Percentiles rank a stretch among this genome's conserved stretches.
phyloP scores from a whole-genome alignment of 2,888 invertebrate genomes.

The Cordilura impudica region DNA sequence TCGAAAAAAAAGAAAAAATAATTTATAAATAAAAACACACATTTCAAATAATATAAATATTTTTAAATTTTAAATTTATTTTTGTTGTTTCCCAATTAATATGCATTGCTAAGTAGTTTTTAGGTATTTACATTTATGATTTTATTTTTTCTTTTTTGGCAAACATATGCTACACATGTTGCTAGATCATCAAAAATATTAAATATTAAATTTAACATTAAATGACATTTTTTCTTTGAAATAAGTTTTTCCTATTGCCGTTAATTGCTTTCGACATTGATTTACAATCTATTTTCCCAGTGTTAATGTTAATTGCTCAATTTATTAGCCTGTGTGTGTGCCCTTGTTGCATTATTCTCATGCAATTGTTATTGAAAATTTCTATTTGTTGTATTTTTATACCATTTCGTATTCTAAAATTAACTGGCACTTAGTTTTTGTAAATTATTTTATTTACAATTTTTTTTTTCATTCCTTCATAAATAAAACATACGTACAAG shows the following conservation, averaged over 20 bases:
- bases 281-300: constrained; percentile 20
- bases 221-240: neutral
- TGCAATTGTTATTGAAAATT: neutral
- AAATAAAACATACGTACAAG: neutral
- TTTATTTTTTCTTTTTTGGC: neutral
- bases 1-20: too few species aligned
- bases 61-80: too few species aligned
- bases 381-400: neutral
- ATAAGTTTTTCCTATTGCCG: neutral
- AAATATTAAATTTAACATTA: neutral
- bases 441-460: neutral
- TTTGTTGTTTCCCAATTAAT: constrained; percentile 20
- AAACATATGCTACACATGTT: constrained; percentile 1
- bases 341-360: neutral
- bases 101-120: constrained; percentile 1
- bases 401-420: constrained; percentile 9
- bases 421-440: constrained; percentile 28
- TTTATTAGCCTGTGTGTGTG: constrained; percentile 5
- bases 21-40: too few species aligned
- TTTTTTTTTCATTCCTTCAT: neutral
- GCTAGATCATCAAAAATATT: neutral
- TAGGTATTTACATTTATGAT: constrained; percentile 21
- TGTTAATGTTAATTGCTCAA: neutral
- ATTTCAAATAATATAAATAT: neutral
- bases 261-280: constrained; percentile 45